Base-by-base conservation (phyloP, 1,140 invertebrate species). In the Heliconius nattereri region DNA sequence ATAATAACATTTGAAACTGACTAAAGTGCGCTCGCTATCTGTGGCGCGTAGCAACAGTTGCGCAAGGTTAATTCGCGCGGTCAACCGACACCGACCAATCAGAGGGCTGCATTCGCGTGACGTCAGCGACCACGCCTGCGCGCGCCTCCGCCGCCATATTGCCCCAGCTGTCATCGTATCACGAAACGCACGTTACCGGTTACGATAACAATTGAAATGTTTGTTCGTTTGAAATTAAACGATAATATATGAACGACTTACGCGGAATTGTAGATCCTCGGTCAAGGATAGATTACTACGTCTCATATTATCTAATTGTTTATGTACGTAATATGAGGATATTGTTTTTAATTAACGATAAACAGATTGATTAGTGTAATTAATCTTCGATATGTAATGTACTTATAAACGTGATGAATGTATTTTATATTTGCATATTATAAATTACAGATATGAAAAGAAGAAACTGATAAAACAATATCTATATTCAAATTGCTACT, bases 101-200 rank as follows among this genome's bases (percentile, higher is more conserved):
- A 82, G 80, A n/a, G 76, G 29, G 82, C 89, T 79, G 73, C 32
- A 83, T 84, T 49, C 73, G 74, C 75, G 85, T 94, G 92, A 94
- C 92, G 92, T 94, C 87, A 91, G 85, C 90, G 84, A 90, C 91
- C 92, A 93, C 92, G 92, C 91, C 92, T 91, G 91, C 92, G 91
- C 92, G 91, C 90, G 91, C 91, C 92, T 90, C 91, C 90, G 85
- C 78, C 85, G 89, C 88, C 87, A 88, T 91, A 76, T 87, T 89
- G 49, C 32, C 32, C 3, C 23, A 66, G 75, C 57, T 74, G 60
- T 74, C 72, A 26, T 23, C 76, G 72, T 75, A 71, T 52, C 23
- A 29, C 77, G 66, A 81, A 80, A 76, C 45, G 75, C 78, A 66
- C 60, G 60, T 80, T 83, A 71, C 74, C 82, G 37, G 49, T 54